These are phyloP conservation scores for Sebastes aleutianus DNA, from an alignment of 2,797 vertebrate species.

Conservation along the genomic window DNA sequence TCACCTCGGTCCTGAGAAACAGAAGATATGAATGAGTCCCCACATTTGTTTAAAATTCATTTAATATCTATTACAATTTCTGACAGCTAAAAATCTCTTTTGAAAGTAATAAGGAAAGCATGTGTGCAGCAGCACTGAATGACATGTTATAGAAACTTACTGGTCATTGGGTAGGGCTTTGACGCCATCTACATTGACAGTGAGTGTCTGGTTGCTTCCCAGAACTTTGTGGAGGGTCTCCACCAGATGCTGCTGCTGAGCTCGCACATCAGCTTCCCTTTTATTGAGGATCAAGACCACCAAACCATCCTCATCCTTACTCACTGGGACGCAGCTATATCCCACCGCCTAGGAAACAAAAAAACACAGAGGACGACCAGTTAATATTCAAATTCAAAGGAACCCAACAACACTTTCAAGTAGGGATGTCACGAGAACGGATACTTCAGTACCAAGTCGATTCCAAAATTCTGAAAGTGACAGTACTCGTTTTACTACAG, in stretches of 20 bases:
- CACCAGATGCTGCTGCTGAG: constrained; percentile 93
- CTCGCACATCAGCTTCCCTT: constrained; percentile 91
- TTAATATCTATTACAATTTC: not conserved
- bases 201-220: constrained; percentile 90
- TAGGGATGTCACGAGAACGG: too few relatives aligned
- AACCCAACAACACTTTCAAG: not conserved
- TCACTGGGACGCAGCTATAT: constrained; percentile 91
- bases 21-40: not conserved
- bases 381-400: not conserved
- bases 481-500: too few relatives aligned
- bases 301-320: constrained; percentile 95
- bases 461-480: too few relatives aligned
- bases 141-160: constrained; percentile 77
- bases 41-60: not conserved
- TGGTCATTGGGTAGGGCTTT: constrained; percentile 93
- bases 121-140: not conserved
- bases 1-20: constrained; percentile 90
- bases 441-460: too few relatives aligned
- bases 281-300: constrained; percentile 92
- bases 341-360: constrained; percentile 88
- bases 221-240: constrained; percentile 94
- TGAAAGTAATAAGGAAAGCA: not conserved
- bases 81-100: not conserved
- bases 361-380: not conserved
- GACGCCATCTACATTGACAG: constrained; percentile 94